Evolutionary conservation across 2,888 invertebrate species (phyloP).

Genomic region (Embidobia sp.): DNA sequence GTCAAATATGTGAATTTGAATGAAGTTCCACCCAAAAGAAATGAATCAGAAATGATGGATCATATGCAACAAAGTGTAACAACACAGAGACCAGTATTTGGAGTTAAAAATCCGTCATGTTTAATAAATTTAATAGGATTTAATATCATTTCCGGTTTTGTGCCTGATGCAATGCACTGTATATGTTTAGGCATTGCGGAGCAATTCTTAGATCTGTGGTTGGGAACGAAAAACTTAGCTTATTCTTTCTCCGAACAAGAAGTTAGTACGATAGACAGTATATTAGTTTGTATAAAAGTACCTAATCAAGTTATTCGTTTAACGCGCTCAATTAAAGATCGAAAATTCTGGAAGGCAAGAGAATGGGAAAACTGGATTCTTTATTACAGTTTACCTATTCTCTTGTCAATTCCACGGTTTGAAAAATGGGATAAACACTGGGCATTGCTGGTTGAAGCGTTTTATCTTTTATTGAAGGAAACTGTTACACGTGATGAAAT

Average conservation of each 20-base stretch:
- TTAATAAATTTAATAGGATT: conserved; percentile 37
- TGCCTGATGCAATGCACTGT: conserved; percentile 59
- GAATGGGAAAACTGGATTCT: too few species aligned
- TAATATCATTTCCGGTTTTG: conserved; percentile 42
- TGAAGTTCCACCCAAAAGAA: conserved; percentile 5
- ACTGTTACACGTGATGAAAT: conserved; percentile 51
- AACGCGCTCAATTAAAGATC: too few species aligned
- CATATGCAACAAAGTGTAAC: conserved; percentile 3
- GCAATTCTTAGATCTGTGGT: conserved; percentile 50
- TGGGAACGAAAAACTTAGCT: conserved; percentile 1
- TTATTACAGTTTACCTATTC: conserved; percentile 40
- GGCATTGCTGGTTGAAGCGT: conserved; percentile 53
- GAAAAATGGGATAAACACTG: conserved; percentile 25
- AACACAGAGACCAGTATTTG: conserved; percentile 8
- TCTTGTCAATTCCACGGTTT: conserved; percentile 1
- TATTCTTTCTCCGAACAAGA: conserved; percentile 7
- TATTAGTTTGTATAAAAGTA: conserved; percentile 17
- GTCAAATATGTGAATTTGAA: conserved; percentile 1
- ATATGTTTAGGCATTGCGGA: conserved; percentile 36
- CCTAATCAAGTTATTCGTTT: conserved; percentile 35
- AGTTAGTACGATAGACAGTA: conserved; percentile 1
- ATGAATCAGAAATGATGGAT: not conserved
- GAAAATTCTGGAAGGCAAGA: too few species aligned
- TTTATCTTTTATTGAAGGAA: conserved; percentile 36
- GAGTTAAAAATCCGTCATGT: conserved; percentile 29